Conservation (phyloP, 1,140 invertebrate species). For the Sesamia nonagrioides region DNA sequence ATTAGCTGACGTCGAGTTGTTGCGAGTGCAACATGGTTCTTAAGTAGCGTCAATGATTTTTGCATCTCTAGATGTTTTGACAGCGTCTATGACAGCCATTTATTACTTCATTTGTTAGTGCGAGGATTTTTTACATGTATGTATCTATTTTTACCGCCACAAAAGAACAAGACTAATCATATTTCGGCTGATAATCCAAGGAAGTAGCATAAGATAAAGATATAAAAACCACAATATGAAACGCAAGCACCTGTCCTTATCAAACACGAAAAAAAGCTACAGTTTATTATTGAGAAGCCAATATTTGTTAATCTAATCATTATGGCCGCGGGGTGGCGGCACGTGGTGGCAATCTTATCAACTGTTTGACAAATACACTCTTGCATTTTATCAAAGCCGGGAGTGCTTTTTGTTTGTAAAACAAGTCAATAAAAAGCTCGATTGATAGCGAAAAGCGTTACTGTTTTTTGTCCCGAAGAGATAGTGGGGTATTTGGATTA, state of each 20-base stretch:
- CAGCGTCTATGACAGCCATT: too few relatives aligned
- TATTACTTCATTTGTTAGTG: too few relatives aligned
- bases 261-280: constrained; percentile 40
- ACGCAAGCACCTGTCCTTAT: constrained; percentile 56
- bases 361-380: constrained; percentile 55
- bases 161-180: too few relatives aligned
- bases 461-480: not conserved
- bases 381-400: not conserved
- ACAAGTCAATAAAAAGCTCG: constrained; percentile 1
- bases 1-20: constrained; percentile 24
- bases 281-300: constrained; percentile 49
- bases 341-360: constrained; percentile 60
- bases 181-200: not conserved
- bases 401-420: constrained; percentile 1
- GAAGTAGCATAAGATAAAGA: constrained; percentile 17
- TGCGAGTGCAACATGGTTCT: not conserved
- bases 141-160: not conserved
- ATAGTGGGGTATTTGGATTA: not conserved
- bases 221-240: constrained; percentile 27
- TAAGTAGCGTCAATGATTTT: not conserved
- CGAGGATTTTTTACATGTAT: too few relatives aligned
- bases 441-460: not conserved
- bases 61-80: not conserved
- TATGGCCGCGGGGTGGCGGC: constrained; percentile 48
- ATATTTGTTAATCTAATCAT: constrained; percentile 71